phyloP scores from a whole-genome alignment of 2,888 invertebrate genomes.

The Cryptocephalus moraei region DNA sequence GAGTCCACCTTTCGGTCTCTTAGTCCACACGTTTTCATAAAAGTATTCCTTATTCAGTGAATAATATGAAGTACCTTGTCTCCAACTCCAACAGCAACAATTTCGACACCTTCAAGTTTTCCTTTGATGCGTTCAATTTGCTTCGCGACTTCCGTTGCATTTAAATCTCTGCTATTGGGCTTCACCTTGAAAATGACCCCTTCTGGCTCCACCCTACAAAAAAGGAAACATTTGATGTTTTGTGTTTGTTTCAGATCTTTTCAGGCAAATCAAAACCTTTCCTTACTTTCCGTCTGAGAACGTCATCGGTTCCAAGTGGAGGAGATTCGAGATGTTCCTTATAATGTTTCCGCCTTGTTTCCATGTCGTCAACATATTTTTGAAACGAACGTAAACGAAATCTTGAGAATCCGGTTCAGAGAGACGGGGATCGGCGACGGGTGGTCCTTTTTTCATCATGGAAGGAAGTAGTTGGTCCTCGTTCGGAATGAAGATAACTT shows the following conservation, averaged over 20 bases:
- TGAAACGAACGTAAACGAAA: slow-evolving; percentile 68
- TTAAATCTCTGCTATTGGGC: slow-evolving; percentile 52
- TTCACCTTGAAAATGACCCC: slow-evolving; percentile 70
- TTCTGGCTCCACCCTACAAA: slow-evolving; percentile 58
- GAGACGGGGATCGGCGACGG: slow-evolving; percentile 28
- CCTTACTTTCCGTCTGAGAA: slow-evolving; percentile 55
- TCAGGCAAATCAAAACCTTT: neutral
- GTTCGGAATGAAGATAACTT: no score
- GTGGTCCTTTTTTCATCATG: slow-evolving; percentile 37
- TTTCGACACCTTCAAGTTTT: slow-evolving; percentile 58
- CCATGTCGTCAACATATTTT: slow-evolving; percentile 62
- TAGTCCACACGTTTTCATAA: slow-evolving; percentile 44
- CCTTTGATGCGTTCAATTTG: slow-evolving; percentile 55
- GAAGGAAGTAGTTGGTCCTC: slow-evolving; percentile 14
- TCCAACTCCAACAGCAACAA: slow-evolving; percentile 66
- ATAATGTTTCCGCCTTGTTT: slow-evolving; percentile 64
- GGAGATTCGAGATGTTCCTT: slow-evolving; percentile 54
- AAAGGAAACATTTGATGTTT: slow-evolving; percentile 2
- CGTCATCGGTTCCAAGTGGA: slow-evolving; percentile 53
- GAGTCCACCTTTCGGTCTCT: no score
- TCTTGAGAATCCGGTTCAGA: slow-evolving; percentile 46
- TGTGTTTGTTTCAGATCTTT: neutral
- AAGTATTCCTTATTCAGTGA: no score
- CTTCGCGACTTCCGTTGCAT: slow-evolving; percentile 55
- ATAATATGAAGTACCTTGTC: slow-evolving; percentile 51